A percentile compares a stretch with the other conserved stretches of the same genome.
Conservation (phyloP, 2,888 invertebrate species). For the Phymatocera aterrima region DNA sequence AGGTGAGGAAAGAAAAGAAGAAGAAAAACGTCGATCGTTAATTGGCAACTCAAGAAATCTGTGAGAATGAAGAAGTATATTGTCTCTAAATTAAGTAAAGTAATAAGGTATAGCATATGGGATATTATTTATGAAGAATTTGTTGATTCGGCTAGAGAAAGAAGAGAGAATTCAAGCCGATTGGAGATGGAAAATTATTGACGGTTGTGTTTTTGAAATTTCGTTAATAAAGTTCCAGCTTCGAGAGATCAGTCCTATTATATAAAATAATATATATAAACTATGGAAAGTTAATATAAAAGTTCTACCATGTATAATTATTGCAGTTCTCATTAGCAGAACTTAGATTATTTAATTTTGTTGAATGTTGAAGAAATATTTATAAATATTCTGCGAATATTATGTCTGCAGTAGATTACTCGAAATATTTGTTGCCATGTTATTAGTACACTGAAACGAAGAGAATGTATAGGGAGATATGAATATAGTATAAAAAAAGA, state of each 20-base stretch:
- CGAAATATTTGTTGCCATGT: constrained; percentile 24
- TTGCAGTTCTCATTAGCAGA: constrained; percentile 20
- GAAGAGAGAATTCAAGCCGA: background rate
- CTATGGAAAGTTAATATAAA: constrained; percentile 16
- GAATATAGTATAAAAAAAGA: constrained; percentile 12
- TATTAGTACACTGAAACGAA: background rate
- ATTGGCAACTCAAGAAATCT: constrained; percentile 22
- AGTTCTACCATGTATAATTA: no score
- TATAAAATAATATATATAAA: no score
- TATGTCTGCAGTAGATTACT: no score
- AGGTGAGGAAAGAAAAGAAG: background rate
- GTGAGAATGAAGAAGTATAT: constrained; percentile 7
- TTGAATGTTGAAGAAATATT: constrained; percentile 36
- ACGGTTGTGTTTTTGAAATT: background rate
- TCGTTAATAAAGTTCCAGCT: background rate
- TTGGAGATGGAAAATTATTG: constrained; percentile 13
- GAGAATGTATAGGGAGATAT: constrained; percentile 17
- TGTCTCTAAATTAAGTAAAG: constrained; percentile 45
- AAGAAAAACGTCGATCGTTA: constrained; percentile 42
- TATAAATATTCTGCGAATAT: constrained; percentile 39
- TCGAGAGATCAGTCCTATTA: background rate
- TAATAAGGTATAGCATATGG: constrained; percentile 48
- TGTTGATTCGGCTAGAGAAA: background rate
- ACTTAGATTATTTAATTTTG: constrained; percentile 39
- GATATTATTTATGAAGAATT: background rate